Percentiles rank a stretch among this genome's conserved stretches.
Evolutionary conservation across 2,797 vertebrate species (phyloP).

Genomic region (Schizothorax lantsangensis): DNA sequence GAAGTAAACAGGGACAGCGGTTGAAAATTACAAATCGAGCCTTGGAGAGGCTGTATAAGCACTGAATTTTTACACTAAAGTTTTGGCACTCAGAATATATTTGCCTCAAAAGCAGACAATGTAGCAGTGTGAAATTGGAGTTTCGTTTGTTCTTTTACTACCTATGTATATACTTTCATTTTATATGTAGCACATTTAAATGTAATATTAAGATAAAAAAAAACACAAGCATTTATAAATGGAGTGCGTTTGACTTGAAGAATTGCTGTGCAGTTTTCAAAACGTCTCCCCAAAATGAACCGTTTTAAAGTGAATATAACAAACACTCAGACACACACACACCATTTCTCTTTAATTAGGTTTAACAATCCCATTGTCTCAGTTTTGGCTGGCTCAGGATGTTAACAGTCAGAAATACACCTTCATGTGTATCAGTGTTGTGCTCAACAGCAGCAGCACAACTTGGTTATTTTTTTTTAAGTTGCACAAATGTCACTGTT

Average conservation of each 20-base stretch:
- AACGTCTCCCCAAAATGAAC: constrained; percentile 67
- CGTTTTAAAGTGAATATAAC: constrained; percentile 58
- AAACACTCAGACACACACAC: neutral
- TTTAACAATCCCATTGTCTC: constrained; percentile 34
- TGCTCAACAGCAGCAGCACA: constrained; percentile 11
- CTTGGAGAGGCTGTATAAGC: constrained; percentile 86
- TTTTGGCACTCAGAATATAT: constrained; percentile 88
- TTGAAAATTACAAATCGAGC: constrained; percentile 69
- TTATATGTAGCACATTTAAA: constrained; percentile 83
- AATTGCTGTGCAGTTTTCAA: constrained; percentile 83
- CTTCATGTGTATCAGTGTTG: constrained; percentile 17
- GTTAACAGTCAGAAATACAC: constrained; percentile 15
- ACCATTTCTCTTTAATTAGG: neutral
- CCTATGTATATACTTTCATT: constrained; percentile 76
- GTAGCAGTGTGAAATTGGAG: constrained; percentile 97
- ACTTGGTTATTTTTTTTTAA: neutral
- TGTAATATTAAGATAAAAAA: constrained; percentile 73
- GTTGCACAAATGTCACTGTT: constrained; percentile 59
- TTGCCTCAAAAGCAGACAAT: constrained; percentile 96
- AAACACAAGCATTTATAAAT: constrained; percentile 62
- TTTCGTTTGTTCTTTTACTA: constrained; percentile 78
- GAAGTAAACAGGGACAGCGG: constrained; percentile 83
- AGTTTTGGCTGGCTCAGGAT: constrained; percentile 70
- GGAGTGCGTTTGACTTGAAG: constrained; percentile 78
- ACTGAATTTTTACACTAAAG: constrained; percentile 98